Evolutionary conservation across 2,113 vertebrate species (phyloP).

Genomic region (Calyptomena viridis): DNA sequence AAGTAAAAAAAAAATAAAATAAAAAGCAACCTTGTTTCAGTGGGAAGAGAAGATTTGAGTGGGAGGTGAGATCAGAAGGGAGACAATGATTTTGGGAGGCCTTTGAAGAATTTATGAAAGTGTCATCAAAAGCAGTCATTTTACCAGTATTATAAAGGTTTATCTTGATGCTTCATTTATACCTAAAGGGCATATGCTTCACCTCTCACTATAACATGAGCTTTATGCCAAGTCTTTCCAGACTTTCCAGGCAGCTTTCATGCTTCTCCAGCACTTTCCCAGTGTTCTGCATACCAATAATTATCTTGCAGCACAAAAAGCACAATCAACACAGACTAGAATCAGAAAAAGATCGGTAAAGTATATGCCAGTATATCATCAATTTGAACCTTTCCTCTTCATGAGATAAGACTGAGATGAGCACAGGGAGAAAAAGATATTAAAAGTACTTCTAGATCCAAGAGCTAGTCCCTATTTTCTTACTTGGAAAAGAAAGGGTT

Average conservation of each 20-base stretch:
- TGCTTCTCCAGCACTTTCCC: background rate
- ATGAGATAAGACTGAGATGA: background rate
- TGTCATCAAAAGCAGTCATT: background rate
- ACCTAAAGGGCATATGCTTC: background rate
- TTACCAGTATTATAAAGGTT: background rate
- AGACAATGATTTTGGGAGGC: background rate
- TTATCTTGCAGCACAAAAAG: background rate
- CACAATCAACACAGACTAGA: background rate
- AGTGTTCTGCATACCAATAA: background rate
- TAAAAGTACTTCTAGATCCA: background rate
- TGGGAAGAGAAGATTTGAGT: background rate
- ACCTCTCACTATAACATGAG: background rate
- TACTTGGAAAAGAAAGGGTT: background rate
- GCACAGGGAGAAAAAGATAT: background rate
- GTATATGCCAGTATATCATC: background rate
- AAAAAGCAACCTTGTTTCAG: background rate
- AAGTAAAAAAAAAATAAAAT: background rate
- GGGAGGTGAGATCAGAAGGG: slow-evolving; percentile 22
- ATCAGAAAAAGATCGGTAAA: background rate
- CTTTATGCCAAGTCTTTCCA: background rate
- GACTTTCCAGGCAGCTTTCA: background rate
- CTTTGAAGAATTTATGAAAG: slow-evolving; percentile 2
- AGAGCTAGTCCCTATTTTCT: background rate
- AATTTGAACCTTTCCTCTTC: background rate
- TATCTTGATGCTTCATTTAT: background rate